phyloP scores from a whole-genome alignment of 92 coral and sea anemone genomes.

The Zoanthus sociatus region DNA sequence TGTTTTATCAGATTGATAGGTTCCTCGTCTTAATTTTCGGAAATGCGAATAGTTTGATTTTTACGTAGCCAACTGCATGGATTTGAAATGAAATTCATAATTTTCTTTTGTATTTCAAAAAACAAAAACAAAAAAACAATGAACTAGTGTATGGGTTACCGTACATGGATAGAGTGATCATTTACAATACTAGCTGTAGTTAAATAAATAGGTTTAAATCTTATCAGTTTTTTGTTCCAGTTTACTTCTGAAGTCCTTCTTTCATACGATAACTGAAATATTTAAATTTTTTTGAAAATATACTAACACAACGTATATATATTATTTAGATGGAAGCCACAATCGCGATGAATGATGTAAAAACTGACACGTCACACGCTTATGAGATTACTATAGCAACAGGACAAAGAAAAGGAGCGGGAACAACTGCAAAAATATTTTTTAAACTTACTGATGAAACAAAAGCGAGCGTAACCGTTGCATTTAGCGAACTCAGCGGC shows the following conservation, averaged over 20 bases:
- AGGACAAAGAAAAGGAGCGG: slow-evolving; percentile 70
- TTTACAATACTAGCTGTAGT: too few relatives aligned
- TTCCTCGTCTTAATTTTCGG: too few relatives aligned
- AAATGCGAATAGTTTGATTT: too few relatives aligned
- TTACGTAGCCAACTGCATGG: too few relatives aligned
- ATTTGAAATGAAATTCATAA: too few relatives aligned
- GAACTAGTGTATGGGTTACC: too few relatives aligned
- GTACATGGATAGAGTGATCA: too few relatives aligned
- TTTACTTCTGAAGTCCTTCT: neutral
- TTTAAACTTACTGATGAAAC: slow-evolving; percentile 65
- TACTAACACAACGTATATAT: neutral
- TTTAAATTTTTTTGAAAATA: neutral
- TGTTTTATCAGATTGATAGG: neutral
- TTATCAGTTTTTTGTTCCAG: neutral
- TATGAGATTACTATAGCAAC: slow-evolving; percentile 74
- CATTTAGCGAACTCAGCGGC: slow-evolving; percentile 56
- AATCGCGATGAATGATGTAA: slow-evolving; percentile 57
- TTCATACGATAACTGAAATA: neutral
- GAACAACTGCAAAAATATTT: slow-evolving; percentile 80
- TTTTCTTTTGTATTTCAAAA: too few relatives aligned
- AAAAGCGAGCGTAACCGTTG: slow-evolving; percentile 66
- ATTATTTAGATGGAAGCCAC: slow-evolving; percentile 51
- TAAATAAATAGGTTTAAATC: neutral
- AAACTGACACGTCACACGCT: slow-evolving; percentile 47
- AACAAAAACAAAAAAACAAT: too few relatives aligned